phyloP scores from a whole-genome alignment of 2,797 vertebrate genomes.

The Acipenser transmontanus region DNA sequence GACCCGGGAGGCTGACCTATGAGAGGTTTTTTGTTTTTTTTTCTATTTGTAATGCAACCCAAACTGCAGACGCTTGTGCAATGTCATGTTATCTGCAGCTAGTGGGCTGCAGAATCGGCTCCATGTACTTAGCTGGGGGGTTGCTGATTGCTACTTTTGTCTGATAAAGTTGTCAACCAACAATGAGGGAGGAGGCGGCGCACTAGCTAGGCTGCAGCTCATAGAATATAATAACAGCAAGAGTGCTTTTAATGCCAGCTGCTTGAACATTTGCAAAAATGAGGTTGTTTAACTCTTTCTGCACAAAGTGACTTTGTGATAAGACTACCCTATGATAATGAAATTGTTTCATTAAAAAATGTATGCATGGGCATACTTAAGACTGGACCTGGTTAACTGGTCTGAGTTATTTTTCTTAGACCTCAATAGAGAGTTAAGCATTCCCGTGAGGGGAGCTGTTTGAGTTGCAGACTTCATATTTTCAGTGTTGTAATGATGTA shows the following conservation, averaged over 20 bases:
- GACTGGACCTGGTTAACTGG: too few relatives aligned
- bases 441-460: too few relatives aligned
- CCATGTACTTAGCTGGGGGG: slow-evolving; percentile 21
- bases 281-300: too few relatives aligned
- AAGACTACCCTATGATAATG: too few relatives aligned
- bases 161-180: slow-evolving; percentile 5
- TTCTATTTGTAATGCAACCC: not conserved
- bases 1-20: not conserved
- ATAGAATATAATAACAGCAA: not conserved
- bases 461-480: too few relatives aligned
- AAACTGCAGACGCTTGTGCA: slow-evolving; percentile 14
- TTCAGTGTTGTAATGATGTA: too few relatives aligned
- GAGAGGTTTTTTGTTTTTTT: not conserved
- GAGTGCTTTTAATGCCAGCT: not conserved
- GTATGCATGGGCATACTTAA: too few relatives aligned
- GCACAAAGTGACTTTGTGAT: too few relatives aligned
- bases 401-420: too few relatives aligned
- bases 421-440: too few relatives aligned
- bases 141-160: not conserved
- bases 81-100: slow-evolving; percentile 20
- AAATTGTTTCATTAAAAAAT: too few relatives aligned
- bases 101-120: slow-evolving; percentile 15
- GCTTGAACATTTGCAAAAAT: not conserved
- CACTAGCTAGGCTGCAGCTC: not conserved
- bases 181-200: not conserved